Evolutionary conservation across 2,113 vertebrate species (phyloP).

Genomic region (Tragulus kanchil): DNA sequence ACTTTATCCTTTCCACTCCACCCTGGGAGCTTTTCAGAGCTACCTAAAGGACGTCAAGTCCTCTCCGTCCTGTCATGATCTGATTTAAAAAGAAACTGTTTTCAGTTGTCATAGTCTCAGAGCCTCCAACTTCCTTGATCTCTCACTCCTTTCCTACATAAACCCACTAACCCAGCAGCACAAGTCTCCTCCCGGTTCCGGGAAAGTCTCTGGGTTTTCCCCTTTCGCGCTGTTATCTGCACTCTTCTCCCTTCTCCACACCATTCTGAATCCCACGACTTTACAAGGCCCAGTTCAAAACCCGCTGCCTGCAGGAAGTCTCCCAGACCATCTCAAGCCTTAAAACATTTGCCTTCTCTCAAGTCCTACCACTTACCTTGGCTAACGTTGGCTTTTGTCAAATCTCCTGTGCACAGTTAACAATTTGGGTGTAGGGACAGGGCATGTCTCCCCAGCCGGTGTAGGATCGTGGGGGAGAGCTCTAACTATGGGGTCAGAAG

Average conservation of each 20-base stretch:
- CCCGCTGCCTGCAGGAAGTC: neutral
- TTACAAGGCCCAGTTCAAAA: conserved; percentile 18
- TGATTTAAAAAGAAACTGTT: neutral
- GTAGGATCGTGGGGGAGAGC: neutral
- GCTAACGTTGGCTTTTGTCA: neutral
- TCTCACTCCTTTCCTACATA: conserved; percentile 14
- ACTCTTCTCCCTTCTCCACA: neutral
- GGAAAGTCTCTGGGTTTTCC: neutral
- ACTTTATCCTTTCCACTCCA: conserved; percentile 1
- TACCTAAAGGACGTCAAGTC: neutral
- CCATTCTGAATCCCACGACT: neutral
- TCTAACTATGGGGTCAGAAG: neutral
- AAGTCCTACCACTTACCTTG: neutral
- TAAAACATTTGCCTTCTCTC: neutral
- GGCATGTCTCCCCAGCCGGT: neutral
- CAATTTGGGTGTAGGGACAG: neutral
- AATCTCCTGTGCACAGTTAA: neutral
- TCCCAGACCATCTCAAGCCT: neutral
- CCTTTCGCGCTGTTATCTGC: neutral
- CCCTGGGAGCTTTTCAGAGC: neutral
- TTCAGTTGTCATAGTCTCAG: neutral
- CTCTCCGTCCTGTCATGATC: neutral
- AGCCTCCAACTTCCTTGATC: neutral
- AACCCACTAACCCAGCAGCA: neutral
- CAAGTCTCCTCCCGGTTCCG: neutral